Base-by-base conservation (phyloP, 2,113 vertebrate genomes). In the Agapornis roseicollis region DNA sequence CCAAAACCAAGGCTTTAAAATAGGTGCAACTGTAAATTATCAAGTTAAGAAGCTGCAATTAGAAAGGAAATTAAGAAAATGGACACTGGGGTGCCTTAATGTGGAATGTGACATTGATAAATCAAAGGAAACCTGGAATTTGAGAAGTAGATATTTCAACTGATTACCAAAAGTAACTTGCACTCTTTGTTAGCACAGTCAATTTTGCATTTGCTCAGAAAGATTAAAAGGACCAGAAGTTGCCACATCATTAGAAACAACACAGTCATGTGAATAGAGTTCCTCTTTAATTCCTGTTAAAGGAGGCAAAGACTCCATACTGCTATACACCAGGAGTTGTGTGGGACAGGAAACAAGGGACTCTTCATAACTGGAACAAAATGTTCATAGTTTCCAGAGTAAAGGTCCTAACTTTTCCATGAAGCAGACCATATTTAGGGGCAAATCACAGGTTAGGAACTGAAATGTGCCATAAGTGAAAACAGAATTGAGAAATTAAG, bases 1-100 rank as follows among this genome's bases (percentile, higher is more conserved):
- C 94, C 93, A 63, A 95, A 98, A 96, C 58, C 85, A 93, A 92
- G 80, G 89, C 58, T 96, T 94, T 70, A 88, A 77, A 97, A 89
- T 68, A 94, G 39, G 42, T 71, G 7, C 56, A 97, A 96, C 76
- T 96, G 89, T 91, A 96, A 96, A 97, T 96, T 97, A 97, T 86
- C 66, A 84, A 94, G 95, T 80, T 83, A 81, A 76, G 65, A 94
- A 98, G 89, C 93, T 92, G 80, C 95, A 97, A 97, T 97, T 97
- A 98, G 97, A 98, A 97, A 98, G 97, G 96, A 98, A 98, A 98
- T 97, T 87, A 98, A 97, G 97, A 97, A 98, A 97, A 96, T 46
- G 93, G 83, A 96, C 78, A 87, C 83, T 97, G 90, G 88, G 91
- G 84, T 88, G 81, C 91, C 89, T 93, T 97, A 97, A 97, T 97